Percentiles rank a stretch among this genome's conserved stretches.
Evolutionary conservation across 2,797 vertebrate genomes (phyloP).

Genomic region (Pitangus sulphuratus): DNA sequence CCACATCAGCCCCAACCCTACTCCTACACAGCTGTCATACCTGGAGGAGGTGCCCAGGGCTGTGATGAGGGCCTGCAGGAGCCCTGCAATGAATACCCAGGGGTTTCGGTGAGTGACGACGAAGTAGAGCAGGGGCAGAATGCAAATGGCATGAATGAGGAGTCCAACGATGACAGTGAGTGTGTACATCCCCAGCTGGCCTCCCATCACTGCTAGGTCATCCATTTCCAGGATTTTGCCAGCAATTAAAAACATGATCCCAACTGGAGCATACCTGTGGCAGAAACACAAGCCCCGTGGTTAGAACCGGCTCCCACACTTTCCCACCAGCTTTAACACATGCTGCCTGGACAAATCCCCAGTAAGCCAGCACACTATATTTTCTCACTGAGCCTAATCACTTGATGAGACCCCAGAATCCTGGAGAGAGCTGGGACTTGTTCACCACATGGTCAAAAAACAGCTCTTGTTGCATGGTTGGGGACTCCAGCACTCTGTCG

Average conservation of each 20-base stretch:
- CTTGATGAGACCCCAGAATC: not conserved
- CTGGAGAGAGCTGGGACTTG: not conserved
- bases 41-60: constrained; percentile 96
- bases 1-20: not conserved
- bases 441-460: not conserved
- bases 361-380: not conserved
- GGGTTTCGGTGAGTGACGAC: constrained; percentile 91
- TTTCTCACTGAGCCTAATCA: not conserved
- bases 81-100: constrained; percentile 87
- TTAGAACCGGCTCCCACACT: not conserved
- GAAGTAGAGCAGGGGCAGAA: constrained; percentile 92
- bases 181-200: constrained; percentile 95
- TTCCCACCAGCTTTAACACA: not conserved
- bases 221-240: constrained; percentile 98
- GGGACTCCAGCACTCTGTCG: not conserved
- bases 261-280: constrained; percentile 92
- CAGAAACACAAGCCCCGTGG: not conserved
- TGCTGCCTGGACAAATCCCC: not conserved
- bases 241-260: constrained; percentile 93
- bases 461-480: not conserved
- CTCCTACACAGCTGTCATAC: constrained; percentile 52
- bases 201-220: constrained; percentile 88
- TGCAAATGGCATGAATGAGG: constrained; percentile 88
- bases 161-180: constrained; percentile 91
- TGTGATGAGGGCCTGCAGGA: constrained; percentile 95